Evolutionary conservation across 2,113 vertebrate species (phyloP), one percentile per base, ranked within the genome.

Genomic region (Callorhinus ursinus): DNA sequence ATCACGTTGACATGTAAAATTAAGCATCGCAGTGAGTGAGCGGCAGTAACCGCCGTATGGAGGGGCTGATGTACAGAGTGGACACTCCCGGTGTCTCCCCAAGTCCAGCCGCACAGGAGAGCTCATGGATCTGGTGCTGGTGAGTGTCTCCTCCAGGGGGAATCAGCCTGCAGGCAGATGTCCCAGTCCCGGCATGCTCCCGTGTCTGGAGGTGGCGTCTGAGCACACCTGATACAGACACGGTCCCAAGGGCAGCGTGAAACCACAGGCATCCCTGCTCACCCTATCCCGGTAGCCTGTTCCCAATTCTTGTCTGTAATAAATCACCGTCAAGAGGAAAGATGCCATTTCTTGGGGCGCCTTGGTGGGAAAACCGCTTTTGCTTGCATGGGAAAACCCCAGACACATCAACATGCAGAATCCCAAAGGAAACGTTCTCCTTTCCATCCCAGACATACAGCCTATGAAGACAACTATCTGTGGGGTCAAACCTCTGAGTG

Each of bases 151-250:
- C 2, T 24, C 69, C 4, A 3, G 69, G 69, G 10, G 21, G 1
- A n/a, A 22, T 2, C n/a, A 10, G n/a, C n/a, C 8, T 39, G n/a
- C n/a, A 22, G 9, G n/a, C 19, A 39, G 10, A 24, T 0, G 36
- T 42, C 36, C 71, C 19, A 39, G 36, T 12, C 21, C 28, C 5
- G 1, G 31, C 28, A 31, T 13, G 2, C 13, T 13, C 63, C 63
- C 5, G 2, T 31, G 4, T 15, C 63, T 9, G 13, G 28, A 26
- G 63, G 5, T 63, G 28, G 5, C 12, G 28, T 65, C 63, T 33
- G 63, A 33, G 28, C 12, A 7, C 63, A 5, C 28, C 12, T 15
- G 31, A 33, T 12, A 13, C 63, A 14, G 26, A 65, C 13, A 33
- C 5, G 12, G 4, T 11, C 12, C 28, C 59, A 10, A 9, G 22